phyloP scores from a whole-genome alignment of 2,888 invertebrate genomes.

The Drosophila limbata region DNA sequence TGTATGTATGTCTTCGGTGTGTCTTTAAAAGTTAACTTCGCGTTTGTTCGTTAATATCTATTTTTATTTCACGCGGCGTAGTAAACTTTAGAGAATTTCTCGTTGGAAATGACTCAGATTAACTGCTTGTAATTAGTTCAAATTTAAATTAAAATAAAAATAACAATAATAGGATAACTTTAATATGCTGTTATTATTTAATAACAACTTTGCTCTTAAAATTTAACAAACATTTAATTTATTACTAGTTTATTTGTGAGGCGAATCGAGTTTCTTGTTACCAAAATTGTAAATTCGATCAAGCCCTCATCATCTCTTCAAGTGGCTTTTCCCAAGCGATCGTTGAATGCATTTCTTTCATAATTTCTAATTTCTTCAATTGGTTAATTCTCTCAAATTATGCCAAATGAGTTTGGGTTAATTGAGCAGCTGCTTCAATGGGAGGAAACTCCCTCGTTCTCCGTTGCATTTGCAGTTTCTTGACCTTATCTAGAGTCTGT shows the following conservation, averaged over 20 bases:
- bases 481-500: slow-evolving; percentile 51
- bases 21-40: background rate
- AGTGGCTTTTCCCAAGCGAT: slow-evolving; percentile 53
- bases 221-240: background rate
- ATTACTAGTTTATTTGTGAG: background rate
- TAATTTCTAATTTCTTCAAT: slow-evolving; percentile 65
- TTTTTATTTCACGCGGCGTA: slow-evolving; percentile 11
- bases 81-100: slow-evolving; percentile 5
- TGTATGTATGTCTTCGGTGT: slow-evolving; percentile 1
- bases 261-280: background rate
- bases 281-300: slow-evolving; percentile 17
- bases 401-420: slow-evolving; percentile 75
- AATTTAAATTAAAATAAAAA: background rate
- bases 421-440: slow-evolving; percentile 42
- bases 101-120: background rate
- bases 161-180: background rate
- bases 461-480: slow-evolving; percentile 55
- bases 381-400: slow-evolving; percentile 75
- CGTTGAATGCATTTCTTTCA: slow-evolving; percentile 27
- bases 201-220: background rate
- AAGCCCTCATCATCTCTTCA: slow-evolving; percentile 21
- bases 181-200: background rate
- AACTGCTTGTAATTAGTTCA: background rate
- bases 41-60: background rate
- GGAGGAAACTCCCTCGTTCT: slow-evolving; percentile 14